Evolutionary conservation across 2,888 invertebrate species (phyloP).

Genomic region (Cotesia congregata): DNA sequence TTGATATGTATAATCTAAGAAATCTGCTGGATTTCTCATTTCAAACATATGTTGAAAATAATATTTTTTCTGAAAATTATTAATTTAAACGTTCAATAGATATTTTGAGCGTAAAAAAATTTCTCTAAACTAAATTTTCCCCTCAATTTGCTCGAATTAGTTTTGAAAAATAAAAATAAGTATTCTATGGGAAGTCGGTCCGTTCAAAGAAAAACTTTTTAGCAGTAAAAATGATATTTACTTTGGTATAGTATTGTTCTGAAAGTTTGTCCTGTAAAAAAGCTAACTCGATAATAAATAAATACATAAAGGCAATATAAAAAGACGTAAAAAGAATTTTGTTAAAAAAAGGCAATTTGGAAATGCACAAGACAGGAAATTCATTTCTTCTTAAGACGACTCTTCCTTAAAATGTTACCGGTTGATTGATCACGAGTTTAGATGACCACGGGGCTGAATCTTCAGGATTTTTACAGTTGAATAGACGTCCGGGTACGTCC

Average conservation of each 20-base stretch:
- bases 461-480: slow-evolving; percentile 33
- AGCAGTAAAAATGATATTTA: background rate
- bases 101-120: too few species aligned
- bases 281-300: background rate
- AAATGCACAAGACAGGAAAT: slow-evolving; percentile 31
- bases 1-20: too few species aligned
- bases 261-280: background rate
- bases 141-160: too few species aligned
- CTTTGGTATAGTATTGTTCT: background rate
- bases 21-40: too few species aligned
- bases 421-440: slow-evolving; percentile 29
- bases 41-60: too few species aligned
- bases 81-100: too few species aligned
- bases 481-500: slow-evolving; percentile 23
- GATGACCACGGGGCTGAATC: slow-evolving; percentile 32
- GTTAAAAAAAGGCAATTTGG: slow-evolving; percentile 13
- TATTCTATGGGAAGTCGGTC: background rate
- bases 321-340: background rate
- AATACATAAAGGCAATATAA: background rate
- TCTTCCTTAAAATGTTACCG: slow-evolving; percentile 33
- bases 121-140: too few species aligned
- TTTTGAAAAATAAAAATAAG: too few species aligned
- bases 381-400: slow-evolving; percentile 28
- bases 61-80: too few species aligned
- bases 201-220: background rate